Base-by-base conservation (phyloP, 2,797 vertebrate species). In the Phylloscopus collybita region DNA sequence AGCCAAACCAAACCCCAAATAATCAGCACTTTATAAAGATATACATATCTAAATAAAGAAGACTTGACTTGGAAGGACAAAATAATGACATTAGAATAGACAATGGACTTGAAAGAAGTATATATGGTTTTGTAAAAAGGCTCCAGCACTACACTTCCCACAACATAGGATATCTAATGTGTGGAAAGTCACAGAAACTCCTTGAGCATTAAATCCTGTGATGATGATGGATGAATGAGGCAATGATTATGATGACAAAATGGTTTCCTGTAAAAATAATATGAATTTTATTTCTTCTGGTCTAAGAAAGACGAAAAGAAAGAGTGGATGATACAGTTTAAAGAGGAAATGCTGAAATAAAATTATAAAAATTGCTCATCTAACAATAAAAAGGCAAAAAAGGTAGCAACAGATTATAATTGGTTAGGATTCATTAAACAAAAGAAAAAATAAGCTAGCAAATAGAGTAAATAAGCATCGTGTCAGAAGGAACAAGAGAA, bases 1-100 rank as follows among this genome's bases (percentile, higher is more conserved):
- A 7, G 13, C 8, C 11, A 62, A 50, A 17, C 3, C 1, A 25
- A 36, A n/a, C 1, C 5, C 17, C 12, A n/a, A 59, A 11, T 2
- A 44, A 64, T 9, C 16, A 65, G 2, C 13, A 62, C 8, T 7
- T 5, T 26, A 47, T 45, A 50, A 26, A 74, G 27, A 61, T 19
- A 44, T 8, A n/a, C 5, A 51, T 42, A 22, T 42, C 5, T 51
- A n/a, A 83, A 76, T 51, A 22, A 45, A 6, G 10, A 70, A 80
- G 1, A 38, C 66, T 47, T 72, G 10, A 61, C 44, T 42, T 65
- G 4, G 13, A 82, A 51, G 27, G 16, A 60, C 4, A 74, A 86
- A 72, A 62, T 82, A 38, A 70, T 13, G 0, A 11, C 5, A 40
- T 49, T 50, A 34, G 6, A 45, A 26, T 30, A 90, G 29, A 61